Base-by-base conservation (phyloP, 1,140 invertebrate genomes). In the Drosophila bipectinata region DNA sequence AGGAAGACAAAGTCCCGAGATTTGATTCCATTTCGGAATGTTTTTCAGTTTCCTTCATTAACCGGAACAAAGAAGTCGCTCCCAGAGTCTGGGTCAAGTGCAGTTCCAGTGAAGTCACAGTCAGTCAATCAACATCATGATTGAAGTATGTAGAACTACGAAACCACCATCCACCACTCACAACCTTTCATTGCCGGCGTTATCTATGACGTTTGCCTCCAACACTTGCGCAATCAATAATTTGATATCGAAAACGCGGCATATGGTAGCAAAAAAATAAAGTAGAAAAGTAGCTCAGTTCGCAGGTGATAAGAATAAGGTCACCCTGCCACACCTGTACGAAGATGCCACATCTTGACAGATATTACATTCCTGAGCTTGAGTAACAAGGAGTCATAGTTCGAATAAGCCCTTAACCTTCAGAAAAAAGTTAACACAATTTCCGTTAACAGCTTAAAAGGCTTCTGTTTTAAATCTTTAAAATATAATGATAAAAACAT, bases 111-210 rank as follows among this genome's bases (percentile, higher is more conserved):
- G n/a, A 48, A 53, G 41, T 24, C 56, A 41, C 10, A 21, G 10
- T 32, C 0, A 34, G 4, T 73, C 49, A 62, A 73, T 75, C 61
- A 75, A 51, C 34, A 75, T 75, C 34, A 75, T 75, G 72, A 74
- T 75, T 75, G 72, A 75, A 75, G 72, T 75, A 67, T 34, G 72
- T 74, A 64, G 18, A 47, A 10, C 41, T 14, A n/a, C 34, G 9
- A 47, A 45, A 21, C 32, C 6, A 44, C 30, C 6, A 28, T 10
- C 24, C 30, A 18, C 5, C 4, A 7, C 18, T 18, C n/a, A 54
- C 14, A 5, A 37, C 26, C 15, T 49, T 12, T 7, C 37, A 14
- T 39, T 39, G 44, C 32, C 48, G 30, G 6, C 18, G 34, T 18
- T 74, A 48, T 63, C 34, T 37, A n/a, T 61, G 51, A 73, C 68